Base-by-base conservation (phyloP, 2,888 invertebrate species). In the Phlogophora meticulosa region DNA sequence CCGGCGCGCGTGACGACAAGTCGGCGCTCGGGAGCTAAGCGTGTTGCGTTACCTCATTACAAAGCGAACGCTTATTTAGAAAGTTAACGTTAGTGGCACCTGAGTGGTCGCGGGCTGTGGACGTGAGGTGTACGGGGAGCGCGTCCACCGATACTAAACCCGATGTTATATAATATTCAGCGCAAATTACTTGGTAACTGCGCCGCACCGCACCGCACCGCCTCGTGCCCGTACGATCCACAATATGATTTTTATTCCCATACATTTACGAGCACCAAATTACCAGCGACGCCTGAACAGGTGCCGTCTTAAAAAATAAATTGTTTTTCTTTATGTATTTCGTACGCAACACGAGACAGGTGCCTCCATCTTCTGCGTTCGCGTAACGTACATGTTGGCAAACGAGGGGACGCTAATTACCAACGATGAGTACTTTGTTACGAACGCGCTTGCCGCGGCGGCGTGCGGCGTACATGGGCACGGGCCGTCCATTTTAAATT, bases 241-340 rank as follows among this genome's bases (percentile, higher is more conserved):
- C 28, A 51, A 56, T 64, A 55, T 46, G 17, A 42, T 58, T 45
- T 63, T 73, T 49, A 49, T 55, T 17, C 22, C 34, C 49, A 74
- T 42, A 51, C 20, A 56, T 66, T 56, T 72, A 51, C 40, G 55
- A 60, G 36, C 51, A 22, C 24, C 55, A 74, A 66, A 66, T 74
- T 74, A 74, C 49, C 49, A 45, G 43, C 10, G n/a, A 28, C 45
- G 43, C 36, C 34, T 52, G 46, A 68, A 75, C 17, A 52, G 67
- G n/a, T 45, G 24, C 24, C 40, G 42, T 34, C 59, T 55, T 46
- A 53, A 51, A 52, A 52, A n/a, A 5, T 28, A 56, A 67, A 61
- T 75, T 67, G 68, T 52, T 74, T 60, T 75, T 56, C 48, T 56
- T 58, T 45, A 67, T 43, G 13, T 55, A 53, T 62, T 36, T 32